These are phyloP conservation scores for Tiliacea aurago DNA, from an alignment of 2,888 invertebrate species.

Conservation along the genomic window DNA sequence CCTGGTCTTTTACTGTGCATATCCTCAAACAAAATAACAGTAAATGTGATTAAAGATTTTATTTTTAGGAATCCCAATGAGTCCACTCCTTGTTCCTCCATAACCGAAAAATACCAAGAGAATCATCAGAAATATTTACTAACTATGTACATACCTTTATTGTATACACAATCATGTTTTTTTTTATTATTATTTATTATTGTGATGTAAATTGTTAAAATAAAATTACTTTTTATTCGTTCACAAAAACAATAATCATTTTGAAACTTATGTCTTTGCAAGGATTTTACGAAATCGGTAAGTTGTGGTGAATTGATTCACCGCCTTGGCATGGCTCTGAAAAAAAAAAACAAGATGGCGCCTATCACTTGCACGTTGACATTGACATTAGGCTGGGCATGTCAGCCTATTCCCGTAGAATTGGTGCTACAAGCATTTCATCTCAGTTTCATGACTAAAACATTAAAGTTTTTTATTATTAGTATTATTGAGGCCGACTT, in stretches of 20 bases:
- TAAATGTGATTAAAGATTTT: slow-evolving; percentile 48
- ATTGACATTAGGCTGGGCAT: slow-evolving; percentile 57
- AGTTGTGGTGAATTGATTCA: slow-evolving; percentile 68
- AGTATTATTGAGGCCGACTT: not conserved
- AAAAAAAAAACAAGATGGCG: slow-evolving; percentile 62
- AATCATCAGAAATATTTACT: slow-evolving; percentile 30
- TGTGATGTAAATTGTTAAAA: slow-evolving; percentile 50
- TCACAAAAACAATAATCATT: slow-evolving; percentile 58
- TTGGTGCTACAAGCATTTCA: slow-evolving; percentile 56
- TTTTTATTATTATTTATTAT: slow-evolving; percentile 38
- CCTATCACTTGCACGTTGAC: slow-evolving; percentile 58
- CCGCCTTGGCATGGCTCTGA: slow-evolving; percentile 70
- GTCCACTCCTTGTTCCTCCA: slow-evolving; percentile 39
- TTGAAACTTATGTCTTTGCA: slow-evolving; percentile 65
- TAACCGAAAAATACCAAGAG: slow-evolving; percentile 32
- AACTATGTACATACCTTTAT: slow-evolving; percentile 29
- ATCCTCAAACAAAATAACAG: slow-evolving; percentile 11
- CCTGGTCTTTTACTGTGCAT: slow-evolving; percentile 38
- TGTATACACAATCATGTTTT: slow-evolving; percentile 59
- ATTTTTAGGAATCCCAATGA: slow-evolving; percentile 53
- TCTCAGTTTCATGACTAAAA: slow-evolving; percentile 23
- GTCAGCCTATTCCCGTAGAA: slow-evolving; percentile 38
- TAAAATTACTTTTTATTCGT: slow-evolving; percentile 39
- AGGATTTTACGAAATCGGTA: slow-evolving; percentile 89
- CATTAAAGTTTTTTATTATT: not conserved